phyloP scores from a whole-genome alignment of 2,888 invertebrate species.

The Nephrotoma appendiculata region DNA sequence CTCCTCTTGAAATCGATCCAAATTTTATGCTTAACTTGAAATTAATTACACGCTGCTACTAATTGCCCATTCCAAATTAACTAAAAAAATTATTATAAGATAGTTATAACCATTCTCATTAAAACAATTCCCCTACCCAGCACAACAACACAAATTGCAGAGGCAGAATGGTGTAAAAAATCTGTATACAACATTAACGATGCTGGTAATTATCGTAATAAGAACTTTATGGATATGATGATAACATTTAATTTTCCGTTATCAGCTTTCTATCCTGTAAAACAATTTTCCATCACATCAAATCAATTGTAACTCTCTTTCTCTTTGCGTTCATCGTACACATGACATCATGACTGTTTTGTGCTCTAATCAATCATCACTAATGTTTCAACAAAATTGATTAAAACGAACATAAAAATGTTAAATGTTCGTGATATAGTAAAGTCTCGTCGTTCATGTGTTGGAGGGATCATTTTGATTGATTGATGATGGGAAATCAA shows the following conservation, averaged over 20 bases:
- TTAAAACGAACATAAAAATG: not conserved
- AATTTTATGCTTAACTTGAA: too few relatives aligned
- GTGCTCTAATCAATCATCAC: not conserved
- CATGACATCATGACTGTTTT: not conserved
- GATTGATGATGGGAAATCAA: not conserved
- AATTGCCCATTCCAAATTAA: too few relatives aligned
- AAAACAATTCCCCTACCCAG: too few relatives aligned
- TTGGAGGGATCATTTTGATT: not conserved
- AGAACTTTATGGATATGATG: not conserved
- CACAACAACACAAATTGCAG: too few relatives aligned
- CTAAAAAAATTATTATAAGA: too few relatives aligned
- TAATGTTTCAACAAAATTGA: not conserved
- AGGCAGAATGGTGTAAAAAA: not conserved
- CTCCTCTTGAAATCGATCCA: too few relatives aligned
- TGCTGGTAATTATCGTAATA: not conserved
- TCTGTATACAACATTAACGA: not conserved
- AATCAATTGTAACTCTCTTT: not conserved
- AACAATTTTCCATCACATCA: not conserved
- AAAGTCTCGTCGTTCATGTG: not conserved
- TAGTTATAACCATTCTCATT: too few relatives aligned
- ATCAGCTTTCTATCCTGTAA: not conserved
- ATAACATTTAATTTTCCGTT: not conserved
- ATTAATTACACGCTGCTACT: too few relatives aligned
- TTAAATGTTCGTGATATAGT: not conserved
- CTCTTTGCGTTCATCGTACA: not conserved